Percentiles rank a stretch among this genome's conserved stretches.
These are phyloP conservation scores for Dendrolimus kikuchii DNA, from an alignment of 1,140 invertebrate genomes.

Conservation along the genomic window DNA sequence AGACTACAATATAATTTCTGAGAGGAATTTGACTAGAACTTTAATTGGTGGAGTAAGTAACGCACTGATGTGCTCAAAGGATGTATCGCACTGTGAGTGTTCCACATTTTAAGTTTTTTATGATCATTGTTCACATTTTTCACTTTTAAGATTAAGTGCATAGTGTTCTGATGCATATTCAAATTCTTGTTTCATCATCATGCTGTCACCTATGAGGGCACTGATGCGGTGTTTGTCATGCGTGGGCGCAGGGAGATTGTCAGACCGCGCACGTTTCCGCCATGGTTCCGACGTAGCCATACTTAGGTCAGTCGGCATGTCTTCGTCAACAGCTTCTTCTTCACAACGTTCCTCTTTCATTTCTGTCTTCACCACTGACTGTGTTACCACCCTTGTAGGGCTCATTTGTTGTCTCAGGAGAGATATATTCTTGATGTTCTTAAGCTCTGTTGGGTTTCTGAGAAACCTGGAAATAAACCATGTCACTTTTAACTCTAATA, in stretches of 20 bases:
- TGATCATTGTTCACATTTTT: conserved; percentile 71
- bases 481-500: conserved; percentile 6
- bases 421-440: conserved; percentile 95
- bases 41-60: conserved; percentile 47
- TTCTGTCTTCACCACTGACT: conserved; percentile 65
- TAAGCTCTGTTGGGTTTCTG: conserved; percentile 90
- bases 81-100: conserved; percentile 38
- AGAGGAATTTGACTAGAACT: conserved; percentile 60
- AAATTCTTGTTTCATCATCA: conserved; percentile 62
- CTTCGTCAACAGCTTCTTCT: conserved; percentile 70
- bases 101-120: conserved; percentile 19
- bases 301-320: conserved; percentile 78
- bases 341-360: conserved; percentile 74
- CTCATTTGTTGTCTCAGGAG: conserved; percentile 89
- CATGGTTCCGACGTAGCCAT: conserved; percentile 73
- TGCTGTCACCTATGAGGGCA: conserved; percentile 65
- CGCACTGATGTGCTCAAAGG: conserved; percentile 27
- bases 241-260: conserved; percentile 33
- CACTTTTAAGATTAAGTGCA: conserved; percentile 68
- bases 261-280: conserved; percentile 59
- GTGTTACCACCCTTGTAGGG: conserved; percentile 71
- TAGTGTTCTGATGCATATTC: conserved; percentile 61
- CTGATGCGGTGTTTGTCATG: conserved; percentile 70
- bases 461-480: conserved; percentile 79
- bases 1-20: conserved; percentile 46